A percentile compares a stretch with the other conserved stretches of the same genome.
Conservation (phyloP, 1,140 invertebrate species). For the Uloborus diversus region DNA sequence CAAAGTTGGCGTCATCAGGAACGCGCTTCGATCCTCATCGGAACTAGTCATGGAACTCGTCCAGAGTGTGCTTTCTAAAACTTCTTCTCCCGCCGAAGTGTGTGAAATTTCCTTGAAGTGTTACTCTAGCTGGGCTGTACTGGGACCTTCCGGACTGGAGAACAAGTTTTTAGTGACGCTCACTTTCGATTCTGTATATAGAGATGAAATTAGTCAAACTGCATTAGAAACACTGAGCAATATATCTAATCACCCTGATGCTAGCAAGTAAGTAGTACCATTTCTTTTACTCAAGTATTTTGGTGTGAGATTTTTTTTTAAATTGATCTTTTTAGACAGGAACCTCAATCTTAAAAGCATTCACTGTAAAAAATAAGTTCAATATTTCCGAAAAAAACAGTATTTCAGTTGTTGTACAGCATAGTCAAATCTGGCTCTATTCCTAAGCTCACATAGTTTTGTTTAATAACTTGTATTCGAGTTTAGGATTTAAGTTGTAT, state of each 20-base stretch:
- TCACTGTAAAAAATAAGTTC: too few relatives aligned
- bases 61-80: slow-evolving; percentile 51
- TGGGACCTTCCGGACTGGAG: slow-evolving; percentile 65
- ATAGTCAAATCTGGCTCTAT: too few relatives aligned
- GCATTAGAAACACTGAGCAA: slow-evolving; percentile 72
- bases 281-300: background rate
- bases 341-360: too few relatives aligned
- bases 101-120: slow-evolving; percentile 70
- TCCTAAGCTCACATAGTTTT: too few relatives aligned
- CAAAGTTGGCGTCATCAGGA: slow-evolving; percentile 65
- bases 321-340: too few relatives aligned
- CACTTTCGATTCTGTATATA: slow-evolving; percentile 65
- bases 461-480: too few relatives aligned
- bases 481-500: too few relatives aligned
- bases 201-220: slow-evolving; percentile 69
- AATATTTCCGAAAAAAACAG: too few relatives aligned
- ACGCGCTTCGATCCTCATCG: slow-evolving; percentile 64
- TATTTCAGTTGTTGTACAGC: too few relatives aligned
- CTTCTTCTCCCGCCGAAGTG: slow-evolving; percentile 58
- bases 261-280: slow-evolving; percentile 64
- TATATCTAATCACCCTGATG: slow-evolving; percentile 71
- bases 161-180: slow-evolving; percentile 52
- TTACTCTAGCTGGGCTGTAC: slow-evolving; percentile 73
- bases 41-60: slow-evolving; percentile 55
- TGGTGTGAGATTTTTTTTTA: too few relatives aligned